A percentile compares a stretch with the other conserved stretches of the same genome.
Conservation (phyloP, 2,888 invertebrate genomes). For the Xylota segnis region DNA sequence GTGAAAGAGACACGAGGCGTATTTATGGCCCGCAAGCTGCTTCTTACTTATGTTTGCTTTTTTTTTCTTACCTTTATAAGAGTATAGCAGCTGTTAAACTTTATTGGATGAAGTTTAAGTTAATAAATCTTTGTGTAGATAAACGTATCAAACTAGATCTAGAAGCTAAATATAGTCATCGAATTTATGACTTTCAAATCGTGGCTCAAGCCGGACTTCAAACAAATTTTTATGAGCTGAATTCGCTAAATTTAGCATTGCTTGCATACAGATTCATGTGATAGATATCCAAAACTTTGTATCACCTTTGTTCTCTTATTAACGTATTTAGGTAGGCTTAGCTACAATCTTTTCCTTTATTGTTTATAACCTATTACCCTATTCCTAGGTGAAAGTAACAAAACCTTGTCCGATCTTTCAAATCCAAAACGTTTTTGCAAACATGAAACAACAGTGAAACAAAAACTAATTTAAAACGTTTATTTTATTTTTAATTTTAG, state of each 20-base stretch:
- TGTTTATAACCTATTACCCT: too few relatives aligned
- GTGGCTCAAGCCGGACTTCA: neutral
- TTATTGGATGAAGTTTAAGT: neutral
- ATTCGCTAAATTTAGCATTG: neutral
- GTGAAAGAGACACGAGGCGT: constrained; percentile 12
- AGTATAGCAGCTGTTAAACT: neutral
- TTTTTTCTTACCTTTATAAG: neutral
- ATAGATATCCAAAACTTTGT: too few relatives aligned
- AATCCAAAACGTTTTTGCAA: too few relatives aligned
- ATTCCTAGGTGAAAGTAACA: too few relatives aligned
- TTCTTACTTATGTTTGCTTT: constrained; percentile 10
- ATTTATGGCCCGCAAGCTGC: constrained; percentile 11
- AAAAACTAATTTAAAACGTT: neutral
- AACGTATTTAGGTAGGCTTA: too few relatives aligned
- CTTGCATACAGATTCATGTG: too few relatives aligned
- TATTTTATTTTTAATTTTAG: constrained; percentile 77
- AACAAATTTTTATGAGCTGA: neutral
- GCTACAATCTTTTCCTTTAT: too few relatives aligned
- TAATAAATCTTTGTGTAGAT: constrained; percentile 1
- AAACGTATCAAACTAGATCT: constrained; percentile 1
- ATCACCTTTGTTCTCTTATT: too few relatives aligned
- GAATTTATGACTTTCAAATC: neutral
- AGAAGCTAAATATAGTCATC: neutral
- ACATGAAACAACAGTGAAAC: neutral
- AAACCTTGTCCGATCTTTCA: too few relatives aligned